Base-by-base conservation (phyloP, 2,888 invertebrate genomes). In the Toxonevra muliebris region DNA sequence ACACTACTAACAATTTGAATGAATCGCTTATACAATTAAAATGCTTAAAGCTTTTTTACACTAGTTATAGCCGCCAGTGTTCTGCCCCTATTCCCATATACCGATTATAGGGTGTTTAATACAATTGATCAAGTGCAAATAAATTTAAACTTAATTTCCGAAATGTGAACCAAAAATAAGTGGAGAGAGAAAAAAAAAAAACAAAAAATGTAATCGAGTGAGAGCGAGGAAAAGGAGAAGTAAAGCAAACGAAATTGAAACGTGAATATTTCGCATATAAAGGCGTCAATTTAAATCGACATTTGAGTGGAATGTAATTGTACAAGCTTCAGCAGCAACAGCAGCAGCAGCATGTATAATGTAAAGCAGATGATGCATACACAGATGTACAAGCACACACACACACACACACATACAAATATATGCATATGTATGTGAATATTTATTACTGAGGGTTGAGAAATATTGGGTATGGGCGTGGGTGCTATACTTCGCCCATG, bases 121-220 rank as follows among this genome's bases (percentile, higher is more conserved):
- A 40, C 30, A 2, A 57, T 11, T 57, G 30, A 57, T 30, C 10
- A 57, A 43, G 17, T 59, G 43, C 48, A 19, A 61, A 61, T 61
- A 61, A 45, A 61, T 61, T 61, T 48, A 50, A 61, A 61, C 61
- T 61, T 61, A 61, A 61, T 61, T 61, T 61, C 61, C 61, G 61
- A 61, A 61, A 61, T 40, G 30, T 57, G 30, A n/a, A 57, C 8
- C 41, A 7, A 19, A 20, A 19, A 20, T 30, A 40, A 57, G 57
- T 13, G 57, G 57, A 19, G 20, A 12, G 20, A 40, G 10, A 40
- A 57, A 40, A 3, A 7, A 13, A 19, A 13, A 57, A 40, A 40
- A 57, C 13, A 20, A 57, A 4, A 20, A 40, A 15, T 15, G 57
- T 15, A 57, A 9, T 19, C 12, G 15, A 3, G 15, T 11, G 13